Evolutionary conservation across 2,797 vertebrate species (phyloP).

Genomic region (Sebastes hopkinsi): DNA sequence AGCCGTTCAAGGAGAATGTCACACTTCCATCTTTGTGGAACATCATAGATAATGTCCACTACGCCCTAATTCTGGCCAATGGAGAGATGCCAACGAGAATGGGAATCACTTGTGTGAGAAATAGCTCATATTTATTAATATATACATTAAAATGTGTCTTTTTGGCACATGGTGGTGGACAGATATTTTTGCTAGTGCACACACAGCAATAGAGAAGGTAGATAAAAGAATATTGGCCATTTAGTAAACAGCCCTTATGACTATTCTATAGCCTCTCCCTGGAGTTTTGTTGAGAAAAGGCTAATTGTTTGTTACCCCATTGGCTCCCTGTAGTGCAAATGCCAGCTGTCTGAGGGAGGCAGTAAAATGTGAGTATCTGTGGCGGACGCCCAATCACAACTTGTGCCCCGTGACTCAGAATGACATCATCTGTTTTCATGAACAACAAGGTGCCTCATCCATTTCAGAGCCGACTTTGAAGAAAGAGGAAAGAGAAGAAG

Average conservation of each 20-base stretch:
- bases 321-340: constrained; percentile 56
- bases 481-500: constrained; percentile 15
- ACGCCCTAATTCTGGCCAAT: constrained; percentile 40
- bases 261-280: constrained; percentile 45
- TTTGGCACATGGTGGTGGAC: background rate
- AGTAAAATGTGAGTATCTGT: constrained; percentile 59
- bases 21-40: constrained; percentile 66
- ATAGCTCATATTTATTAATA: constrained; percentile 5
- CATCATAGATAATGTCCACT: constrained; percentile 61
- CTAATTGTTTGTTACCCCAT: constrained; percentile 72
- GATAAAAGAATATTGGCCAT: constrained; percentile 33
- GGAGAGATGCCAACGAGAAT: constrained; percentile 38
- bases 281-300: constrained; percentile 67
- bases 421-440: constrained; percentile 63
- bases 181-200: background rate
- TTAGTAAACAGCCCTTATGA: constrained; percentile 44
- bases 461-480: constrained; percentile 55
- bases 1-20: constrained; percentile 69
- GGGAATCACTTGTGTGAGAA: constrained; percentile 14
- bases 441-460: constrained; percentile 59
- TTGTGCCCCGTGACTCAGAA: constrained; percentile 66
- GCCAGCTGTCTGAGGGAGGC: constrained; percentile 72
- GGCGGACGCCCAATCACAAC: constrained; percentile 50
- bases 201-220: background rate
- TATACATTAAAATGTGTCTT: constrained; percentile 3